phyloP scores from a whole-genome alignment of 2,797 vertebrate species.

The Sebastes flavidus region DNA sequence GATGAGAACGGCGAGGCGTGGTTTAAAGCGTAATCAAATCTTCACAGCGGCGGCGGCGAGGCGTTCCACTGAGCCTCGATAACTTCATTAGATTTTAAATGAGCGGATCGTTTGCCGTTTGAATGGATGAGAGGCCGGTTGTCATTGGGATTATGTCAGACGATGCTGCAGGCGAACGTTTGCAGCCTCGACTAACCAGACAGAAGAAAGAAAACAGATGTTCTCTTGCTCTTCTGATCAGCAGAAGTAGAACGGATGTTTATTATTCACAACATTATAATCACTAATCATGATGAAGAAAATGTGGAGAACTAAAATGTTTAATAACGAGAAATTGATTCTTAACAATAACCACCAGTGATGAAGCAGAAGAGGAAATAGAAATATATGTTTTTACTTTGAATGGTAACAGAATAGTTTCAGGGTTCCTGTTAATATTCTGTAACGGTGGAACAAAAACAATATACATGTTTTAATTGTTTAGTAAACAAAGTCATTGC shows the following conservation, averaged over 20 bases:
- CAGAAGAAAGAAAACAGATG: neutral
- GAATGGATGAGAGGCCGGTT: constrained; percentile 19
- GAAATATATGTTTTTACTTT: neutral
- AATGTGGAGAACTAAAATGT: neutral
- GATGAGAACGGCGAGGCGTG: neutral
- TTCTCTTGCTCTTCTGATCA: neutral
- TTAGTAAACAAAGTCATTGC: neutral
- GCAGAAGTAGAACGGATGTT: neutral
- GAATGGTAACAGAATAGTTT: neutral
- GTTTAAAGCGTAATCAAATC: constrained; percentile 1
- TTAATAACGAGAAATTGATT: neutral
- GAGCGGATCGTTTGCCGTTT: constrained; percentile 7
- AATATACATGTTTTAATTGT: too few relatives aligned
- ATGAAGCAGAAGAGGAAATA: neutral
- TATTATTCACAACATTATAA: neutral
- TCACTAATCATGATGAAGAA: neutral
- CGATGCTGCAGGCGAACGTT: neutral
- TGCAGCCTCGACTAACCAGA: neutral
- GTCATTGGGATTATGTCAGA: constrained; percentile 7
- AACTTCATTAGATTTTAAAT: constrained; percentile 32
- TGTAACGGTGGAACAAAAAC: neutral
- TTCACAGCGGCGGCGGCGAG: neutral
- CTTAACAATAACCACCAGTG: neutral
- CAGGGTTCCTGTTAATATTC: neutral
- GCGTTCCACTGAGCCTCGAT: constrained; percentile 12